phyloP scores from a whole-genome alignment of 37 sponge, comb jelly and placozoan genomes.

The Diacarnus erythraeanus region DNA sequence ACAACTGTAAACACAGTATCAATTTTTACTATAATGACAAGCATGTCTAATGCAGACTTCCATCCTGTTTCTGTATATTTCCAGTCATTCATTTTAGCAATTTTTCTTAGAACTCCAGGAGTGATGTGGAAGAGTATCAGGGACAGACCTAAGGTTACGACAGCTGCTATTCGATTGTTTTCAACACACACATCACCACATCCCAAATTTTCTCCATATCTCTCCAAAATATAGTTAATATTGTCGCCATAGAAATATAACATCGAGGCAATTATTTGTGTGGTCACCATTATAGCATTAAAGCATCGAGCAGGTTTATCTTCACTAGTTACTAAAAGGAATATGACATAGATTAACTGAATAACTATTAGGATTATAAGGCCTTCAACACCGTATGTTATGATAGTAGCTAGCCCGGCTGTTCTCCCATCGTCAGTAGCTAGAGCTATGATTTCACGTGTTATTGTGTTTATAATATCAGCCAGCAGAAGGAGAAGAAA shows the following conservation, averaged over 20 bases:
- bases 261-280: background rate
- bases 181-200: background rate
- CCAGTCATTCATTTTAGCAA: background rate
- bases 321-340: background rate
- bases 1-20: background rate
- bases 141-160: background rate
- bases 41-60: background rate
- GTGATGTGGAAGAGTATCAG: background rate
- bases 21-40: background rate
- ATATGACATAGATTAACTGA: background rate
- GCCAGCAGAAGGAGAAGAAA: background rate
- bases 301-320: background rate
- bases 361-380: background rate
- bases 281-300: background rate
- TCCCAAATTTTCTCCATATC: background rate
- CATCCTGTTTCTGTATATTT: background rate
- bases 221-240: background rate
- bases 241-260: background rate
- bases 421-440: background rate
- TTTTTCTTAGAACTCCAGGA: background rate
- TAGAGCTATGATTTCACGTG: background rate
- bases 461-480: background rate
- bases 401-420: background rate
- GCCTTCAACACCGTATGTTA: background rate
- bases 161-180: background rate